phyloP scores from a whole-genome alignment of 2,888 invertebrate genomes.

The Elegia similella region DNA sequence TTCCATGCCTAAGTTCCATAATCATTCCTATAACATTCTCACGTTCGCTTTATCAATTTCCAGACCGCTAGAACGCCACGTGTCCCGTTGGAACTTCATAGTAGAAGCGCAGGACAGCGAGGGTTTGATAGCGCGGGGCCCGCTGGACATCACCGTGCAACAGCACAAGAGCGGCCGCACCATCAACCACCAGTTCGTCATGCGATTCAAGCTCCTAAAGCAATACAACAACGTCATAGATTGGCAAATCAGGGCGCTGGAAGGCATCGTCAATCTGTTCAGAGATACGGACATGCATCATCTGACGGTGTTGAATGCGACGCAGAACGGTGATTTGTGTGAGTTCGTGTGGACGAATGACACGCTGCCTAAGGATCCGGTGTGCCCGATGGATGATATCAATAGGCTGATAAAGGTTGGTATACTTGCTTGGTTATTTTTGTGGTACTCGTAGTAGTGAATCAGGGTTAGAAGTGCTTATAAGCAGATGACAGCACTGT shows the following conservation, averaged over 20 bases:
- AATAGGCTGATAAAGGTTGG: constrained; percentile 84
- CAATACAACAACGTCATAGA: constrained; percentile 85
- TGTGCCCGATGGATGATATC: constrained; percentile 90
- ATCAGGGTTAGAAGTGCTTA: too few relatives aligned
- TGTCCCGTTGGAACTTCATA: constrained; percentile 90
- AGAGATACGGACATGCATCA: constrained; percentile 83
- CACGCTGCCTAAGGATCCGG: constrained; percentile 86
- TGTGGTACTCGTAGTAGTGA: background rate
- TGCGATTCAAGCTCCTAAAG: constrained; percentile 80
- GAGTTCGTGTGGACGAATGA: constrained; percentile 94
- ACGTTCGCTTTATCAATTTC: constrained; percentile 20
- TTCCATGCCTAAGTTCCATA: too few relatives aligned
- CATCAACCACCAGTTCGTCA: constrained; percentile 90
- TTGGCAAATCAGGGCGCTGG: constrained; percentile 88
- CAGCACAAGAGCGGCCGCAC: constrained; percentile 90
- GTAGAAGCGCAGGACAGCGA: constrained; percentile 91
- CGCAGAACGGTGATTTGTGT: constrained; percentile 81
- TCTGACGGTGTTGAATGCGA: constrained; percentile 86
- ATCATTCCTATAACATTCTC: too few relatives aligned
- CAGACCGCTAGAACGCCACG: constrained; percentile 90
- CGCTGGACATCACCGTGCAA: constrained; percentile 89
- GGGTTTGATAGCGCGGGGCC: constrained; percentile 86
- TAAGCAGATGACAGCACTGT: too few relatives aligned
- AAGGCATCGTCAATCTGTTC: constrained; percentile 80
- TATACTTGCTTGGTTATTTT: background rate